These are phyloP conservation scores for Machimus rusticus DNA, from an alignment of 2,888 invertebrate genomes.

Conservation along the genomic window DNA sequence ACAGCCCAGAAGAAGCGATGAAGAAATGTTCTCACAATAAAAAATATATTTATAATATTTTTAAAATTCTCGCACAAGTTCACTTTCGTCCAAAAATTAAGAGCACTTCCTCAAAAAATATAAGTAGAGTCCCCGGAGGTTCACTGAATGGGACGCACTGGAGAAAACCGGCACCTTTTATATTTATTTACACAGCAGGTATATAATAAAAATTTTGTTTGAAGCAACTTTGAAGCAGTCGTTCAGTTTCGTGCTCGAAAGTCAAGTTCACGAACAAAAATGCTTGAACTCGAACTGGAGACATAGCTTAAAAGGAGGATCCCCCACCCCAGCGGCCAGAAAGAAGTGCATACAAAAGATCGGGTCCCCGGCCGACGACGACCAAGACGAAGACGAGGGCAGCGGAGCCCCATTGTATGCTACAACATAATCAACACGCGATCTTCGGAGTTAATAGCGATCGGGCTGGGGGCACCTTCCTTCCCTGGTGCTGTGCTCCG, in stretches of 20 bases:
- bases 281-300: slow-evolving; percentile 56
- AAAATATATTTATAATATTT: background rate
- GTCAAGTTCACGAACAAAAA: slow-evolving; percentile 60
- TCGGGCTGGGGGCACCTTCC: background rate
- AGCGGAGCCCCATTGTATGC: background rate
- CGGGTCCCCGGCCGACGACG: too few species aligned
- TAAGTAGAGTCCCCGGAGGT: background rate
- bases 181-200: background rate
- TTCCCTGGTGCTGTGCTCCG: background rate
- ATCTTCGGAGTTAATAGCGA: slow-evolving; percentile 25
- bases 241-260: slow-evolving; percentile 52
- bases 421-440: slow-evolving; percentile 41
- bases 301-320: slow-evolving; percentile 59
- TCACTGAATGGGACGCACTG: slow-evolving; percentile 23
- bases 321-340: slow-evolving; percentile 48
- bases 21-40: background rate
- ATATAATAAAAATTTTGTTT: background rate
- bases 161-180: slow-evolving; percentile 5
- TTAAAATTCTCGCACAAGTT: background rate
- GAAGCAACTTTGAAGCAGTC: background rate
- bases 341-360: slow-evolving; percentile 28
- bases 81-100: slow-evolving; percentile 25
- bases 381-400: background rate
- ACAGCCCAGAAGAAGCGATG: background rate
- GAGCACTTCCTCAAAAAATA: background rate